Percentiles rank a stretch among this genome's conserved stretches.
These are phyloP conservation scores for Manis javanica DNA, from an alignment of 2,797 vertebrate species.

Conservation along the genomic window DNA sequence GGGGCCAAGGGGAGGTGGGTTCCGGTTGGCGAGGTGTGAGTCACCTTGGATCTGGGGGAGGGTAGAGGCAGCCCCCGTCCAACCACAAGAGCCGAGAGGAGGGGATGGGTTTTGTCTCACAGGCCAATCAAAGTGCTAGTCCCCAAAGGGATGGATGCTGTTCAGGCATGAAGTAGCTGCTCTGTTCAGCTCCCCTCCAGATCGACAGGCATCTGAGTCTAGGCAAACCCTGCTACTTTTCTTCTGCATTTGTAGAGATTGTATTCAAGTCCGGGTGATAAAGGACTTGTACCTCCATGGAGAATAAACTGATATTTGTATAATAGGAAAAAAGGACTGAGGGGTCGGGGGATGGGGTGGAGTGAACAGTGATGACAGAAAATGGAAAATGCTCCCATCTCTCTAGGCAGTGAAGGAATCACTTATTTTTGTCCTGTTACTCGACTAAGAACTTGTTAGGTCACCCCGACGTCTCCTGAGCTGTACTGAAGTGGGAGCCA, in stretches of 20 bases:
- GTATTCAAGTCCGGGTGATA: neutral
- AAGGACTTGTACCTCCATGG: neutral
- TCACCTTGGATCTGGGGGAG: neutral
- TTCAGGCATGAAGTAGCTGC: neutral
- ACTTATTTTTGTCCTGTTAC: neutral
- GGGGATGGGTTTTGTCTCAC: neutral
- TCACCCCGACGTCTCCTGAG: neutral
- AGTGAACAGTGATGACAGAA: neutral
- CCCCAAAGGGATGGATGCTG: neutral
- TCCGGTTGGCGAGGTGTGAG: neutral
- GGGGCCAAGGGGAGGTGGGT: neutral
- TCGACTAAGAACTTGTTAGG: neutral
- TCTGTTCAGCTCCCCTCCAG: neutral
- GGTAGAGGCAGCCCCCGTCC: neutral
- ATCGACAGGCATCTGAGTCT: neutral
- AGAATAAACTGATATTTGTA: neutral
- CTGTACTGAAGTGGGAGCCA: neutral
- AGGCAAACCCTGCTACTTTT: neutral
- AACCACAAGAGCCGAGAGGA: neutral
- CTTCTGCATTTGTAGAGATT: neutral
- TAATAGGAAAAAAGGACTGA: neutral
- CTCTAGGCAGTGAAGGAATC: slow-evolving; percentile 41
- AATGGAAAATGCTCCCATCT: slow-evolving; percentile 26
- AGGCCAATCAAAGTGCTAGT: neutral
- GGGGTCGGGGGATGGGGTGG: neutral